These are phyloP conservation scores for Zygogramma bicolorata DNA, from an alignment of 2,888 invertebrate species.

Conservation along the genomic window DNA sequence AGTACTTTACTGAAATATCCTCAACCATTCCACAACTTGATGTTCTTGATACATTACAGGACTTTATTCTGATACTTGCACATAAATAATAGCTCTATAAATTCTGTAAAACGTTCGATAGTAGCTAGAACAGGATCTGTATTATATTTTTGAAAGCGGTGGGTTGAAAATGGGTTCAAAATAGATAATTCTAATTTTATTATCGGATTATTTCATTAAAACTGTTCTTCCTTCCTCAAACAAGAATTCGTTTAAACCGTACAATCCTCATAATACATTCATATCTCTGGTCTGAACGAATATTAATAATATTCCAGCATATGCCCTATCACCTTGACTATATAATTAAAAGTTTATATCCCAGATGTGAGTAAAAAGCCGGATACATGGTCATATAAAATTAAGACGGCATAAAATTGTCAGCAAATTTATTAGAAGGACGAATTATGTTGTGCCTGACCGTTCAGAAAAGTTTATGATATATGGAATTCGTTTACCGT, in stretches of 20 bases:
- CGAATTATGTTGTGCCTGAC: slow-evolving; percentile 14
- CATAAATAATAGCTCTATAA: no score
- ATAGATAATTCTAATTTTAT: no score
- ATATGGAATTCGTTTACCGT: background rate
- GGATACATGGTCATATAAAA: slow-evolving; percentile 50
- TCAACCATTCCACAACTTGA: no score
- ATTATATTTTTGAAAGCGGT: no score
- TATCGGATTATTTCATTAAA: background rate
- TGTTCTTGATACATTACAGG: no score
- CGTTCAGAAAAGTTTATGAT: slow-evolving; percentile 3
- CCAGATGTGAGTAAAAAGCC: slow-evolving; percentile 51
- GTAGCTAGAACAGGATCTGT: no score
- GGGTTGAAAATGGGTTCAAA: no score
- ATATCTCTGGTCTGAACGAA: slow-evolving; percentile 8
- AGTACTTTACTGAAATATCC: no score
- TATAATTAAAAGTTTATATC: slow-evolving; percentile 51
- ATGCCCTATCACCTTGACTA: slow-evolving; percentile 52
- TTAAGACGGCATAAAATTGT: slow-evolving; percentile 35
- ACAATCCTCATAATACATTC: slow-evolving; percentile 7
- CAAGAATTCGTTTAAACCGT: background rate
- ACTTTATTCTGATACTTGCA: no score
- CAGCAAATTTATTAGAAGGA: slow-evolving; percentile 31
- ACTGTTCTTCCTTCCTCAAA: background rate
- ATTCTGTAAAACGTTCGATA: no score
- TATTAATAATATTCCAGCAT: slow-evolving; percentile 39